phyloP scores from a whole-genome alignment of 2,113 vertebrate species.

The rabbit (Oryctolagus cuniculus) region mOryCun1.1 NC_091432.1:213346001-213346500 shows the following conservation, averaged over 20 bases:
- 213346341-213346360: constrained; percentile 25
- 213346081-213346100: background rate
- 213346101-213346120: background rate
- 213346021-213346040: constrained; percentile 58
- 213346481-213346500: background rate
- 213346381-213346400: constrained; percentile 48
- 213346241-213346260: constrained; percentile 42
- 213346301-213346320: background rate
- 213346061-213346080: background rate
- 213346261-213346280: background rate
- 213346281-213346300: background rate
- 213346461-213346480: background rate
- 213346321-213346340: background rate
- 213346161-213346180: constrained; percentile 46
- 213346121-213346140: background rate
- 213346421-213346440: background rate
- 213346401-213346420: background rate
- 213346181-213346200: background rate
- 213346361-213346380: background rate
- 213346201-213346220: background rate
- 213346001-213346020: constrained; percentile 41
- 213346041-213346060: background rate
- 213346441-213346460: constrained; percentile 7
- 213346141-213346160: background rate
- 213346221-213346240: background rate